Evolutionary conservation across 2,797 vertebrate genomes (phyloP), one percentile per base, ranked within the genome.

Genomic region (Pipistrellus pygmaeus): DNA sequence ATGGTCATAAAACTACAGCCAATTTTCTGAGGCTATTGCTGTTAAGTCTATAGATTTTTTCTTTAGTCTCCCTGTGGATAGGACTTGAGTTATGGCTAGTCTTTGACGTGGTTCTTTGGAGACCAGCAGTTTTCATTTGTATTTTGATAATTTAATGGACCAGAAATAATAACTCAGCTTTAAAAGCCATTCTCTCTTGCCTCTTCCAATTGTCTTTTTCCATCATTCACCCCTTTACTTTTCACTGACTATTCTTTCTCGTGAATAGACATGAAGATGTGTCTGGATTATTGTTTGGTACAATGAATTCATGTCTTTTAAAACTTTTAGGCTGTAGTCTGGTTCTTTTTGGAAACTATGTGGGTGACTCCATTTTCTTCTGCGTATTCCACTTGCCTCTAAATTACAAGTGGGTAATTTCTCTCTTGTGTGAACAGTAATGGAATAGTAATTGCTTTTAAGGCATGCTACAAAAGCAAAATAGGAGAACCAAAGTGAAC

Each of bases 361-460:
- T 21, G 51, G 62, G 81, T 38, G 82, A 66, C 88, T 96, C 30
- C 86, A 69, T 90, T 93, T 94, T 84, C 73, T 93, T 88, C 91
- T 93, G 75, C 69, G 85, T 84, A 21, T 27, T 92, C 82, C 51
- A 35, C 85, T 90, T 96, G 93, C 71, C 84, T 95, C 90, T 96
- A 80, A 94, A 94, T 96, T 96, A 93, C 46, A 71, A 93, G 71
- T 85, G 91, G 83, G 95, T 97, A 92, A 87, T 92, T 94, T 93
- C 93, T 96, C 91, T 96, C 80, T 94, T 81, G 55, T 96, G 94
- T 91, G 90, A 96, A 96, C 83, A 88, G 84, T 95, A 86, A 95
- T 96, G 78, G 93, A 91, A 94, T 92, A 94, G 93, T 94, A 93
- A 96, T 96, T 96, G 95, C 96, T 95, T 90, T 95, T 92, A 96